Percentiles rank a stretch among this genome's conserved stretches.
These are phyloP conservation scores for Elmis aenea DNA, from an alignment of 2,888 invertebrate species.

Conservation along the genomic window DNA sequence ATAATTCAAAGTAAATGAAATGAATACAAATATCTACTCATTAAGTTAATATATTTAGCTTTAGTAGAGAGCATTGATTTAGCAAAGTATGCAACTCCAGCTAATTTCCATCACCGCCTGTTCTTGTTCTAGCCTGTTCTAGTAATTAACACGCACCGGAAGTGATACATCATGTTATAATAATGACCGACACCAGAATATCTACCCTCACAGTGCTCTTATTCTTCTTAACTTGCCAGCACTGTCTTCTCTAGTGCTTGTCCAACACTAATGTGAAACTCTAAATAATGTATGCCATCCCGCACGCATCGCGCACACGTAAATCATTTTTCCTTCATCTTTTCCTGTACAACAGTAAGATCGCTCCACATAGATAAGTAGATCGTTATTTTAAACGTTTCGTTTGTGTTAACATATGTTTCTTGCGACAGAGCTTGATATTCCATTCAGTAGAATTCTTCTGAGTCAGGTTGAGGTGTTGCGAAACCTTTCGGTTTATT, in stretches of 20 bases:
- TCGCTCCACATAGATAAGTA: constrained; percentile 13
- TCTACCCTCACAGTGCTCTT: constrained; percentile 30
- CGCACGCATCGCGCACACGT: constrained; percentile 19
- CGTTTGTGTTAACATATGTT: constrained; percentile 18
- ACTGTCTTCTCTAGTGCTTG: constrained; percentile 32
- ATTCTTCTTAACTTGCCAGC: constrained; percentile 29
- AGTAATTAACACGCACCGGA: constrained; percentile 46
- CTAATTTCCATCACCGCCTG: constrained; percentile 24
- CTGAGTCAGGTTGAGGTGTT: constrained; percentile 8
- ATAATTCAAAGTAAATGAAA: too few relatives aligned
- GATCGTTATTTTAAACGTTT: constrained; percentile 14
- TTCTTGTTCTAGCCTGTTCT: constrained; percentile 38
- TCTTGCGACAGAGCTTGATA: constrained; percentile 17
- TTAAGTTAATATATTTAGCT: too few relatives aligned
- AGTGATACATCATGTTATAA: constrained; percentile 47
- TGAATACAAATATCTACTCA: too few relatives aligned
- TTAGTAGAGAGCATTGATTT: too few relatives aligned
- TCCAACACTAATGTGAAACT: constrained; percentile 28
- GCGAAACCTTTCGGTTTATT: constrained; percentile 11
- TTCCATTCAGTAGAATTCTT: constrained; percentile 16
- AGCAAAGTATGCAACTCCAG: too few relatives aligned
- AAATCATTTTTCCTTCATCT: constrained; percentile 23
- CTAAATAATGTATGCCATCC: constrained; percentile 27
- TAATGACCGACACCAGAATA: constrained; percentile 47
- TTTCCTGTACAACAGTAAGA: constrained; percentile 7